Percentiles rank a stretch among this genome's conserved stretches.
These are phyloP conservation scores for Aphelocoma coerulescens DNA, from an alignment of 2,113 vertebrate species.

Conservation along the genomic window DNA sequence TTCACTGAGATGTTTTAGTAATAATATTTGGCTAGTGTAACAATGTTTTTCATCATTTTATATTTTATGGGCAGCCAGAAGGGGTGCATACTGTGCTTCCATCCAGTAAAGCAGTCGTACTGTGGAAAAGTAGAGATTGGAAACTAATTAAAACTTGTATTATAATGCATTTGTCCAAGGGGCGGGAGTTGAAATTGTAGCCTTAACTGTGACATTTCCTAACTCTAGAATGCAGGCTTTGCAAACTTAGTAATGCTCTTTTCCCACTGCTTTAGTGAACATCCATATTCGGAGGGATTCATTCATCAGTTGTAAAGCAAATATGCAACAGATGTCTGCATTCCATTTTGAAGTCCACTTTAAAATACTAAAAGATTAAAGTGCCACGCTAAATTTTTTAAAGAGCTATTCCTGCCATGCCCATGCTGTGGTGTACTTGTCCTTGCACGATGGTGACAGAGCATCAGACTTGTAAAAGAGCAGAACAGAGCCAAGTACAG, in stretches of 20 bases:
- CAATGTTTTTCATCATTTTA: background rate
- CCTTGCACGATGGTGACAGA: background rate
- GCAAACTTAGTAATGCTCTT: background rate
- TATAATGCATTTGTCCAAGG: background rate
- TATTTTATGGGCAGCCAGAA: background rate
- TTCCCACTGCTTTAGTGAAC: background rate
- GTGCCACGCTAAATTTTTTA: background rate
- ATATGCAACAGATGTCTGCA: background rate
- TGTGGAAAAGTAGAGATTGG: background rate
- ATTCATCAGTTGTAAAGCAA: background rate
- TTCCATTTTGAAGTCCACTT: background rate
- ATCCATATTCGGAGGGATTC: background rate
- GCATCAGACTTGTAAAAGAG: background rate
- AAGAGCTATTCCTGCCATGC: background rate
- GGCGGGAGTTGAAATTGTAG: background rate
- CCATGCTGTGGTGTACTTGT: background rate
- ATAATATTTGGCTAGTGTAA: background rate
- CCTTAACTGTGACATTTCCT: background rate
- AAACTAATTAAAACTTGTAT: background rate
- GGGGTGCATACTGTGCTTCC: background rate
- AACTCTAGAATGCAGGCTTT: background rate
- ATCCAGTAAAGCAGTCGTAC: background rate
- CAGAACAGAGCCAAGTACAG: background rate
- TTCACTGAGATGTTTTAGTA: conserved; percentile 9
- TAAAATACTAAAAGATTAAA: background rate